phyloP scores from a whole-genome alignment of 2,797 vertebrate species.

The Lemur catta region DNA sequence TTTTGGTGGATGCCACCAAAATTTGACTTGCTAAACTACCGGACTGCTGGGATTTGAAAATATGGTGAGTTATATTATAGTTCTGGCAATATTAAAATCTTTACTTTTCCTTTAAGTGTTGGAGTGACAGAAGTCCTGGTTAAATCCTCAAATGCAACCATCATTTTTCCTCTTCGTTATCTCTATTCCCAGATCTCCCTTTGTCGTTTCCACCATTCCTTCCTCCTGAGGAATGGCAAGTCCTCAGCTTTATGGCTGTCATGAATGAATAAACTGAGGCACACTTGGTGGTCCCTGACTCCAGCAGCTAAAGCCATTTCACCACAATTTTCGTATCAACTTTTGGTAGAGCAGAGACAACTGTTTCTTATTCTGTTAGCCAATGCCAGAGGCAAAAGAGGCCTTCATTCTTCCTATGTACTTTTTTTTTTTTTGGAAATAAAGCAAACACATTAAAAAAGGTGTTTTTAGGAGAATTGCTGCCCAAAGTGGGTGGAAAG shows the following conservation, averaged over 20 bases:
- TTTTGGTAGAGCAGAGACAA: not conserved
- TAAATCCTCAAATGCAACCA: not conserved
- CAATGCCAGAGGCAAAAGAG: not conserved
- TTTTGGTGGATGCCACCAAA: not conserved
- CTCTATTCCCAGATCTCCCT: not conserved
- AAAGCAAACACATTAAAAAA: not conserved
- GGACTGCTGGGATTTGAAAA: not conserved
- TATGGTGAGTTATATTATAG: not conserved
- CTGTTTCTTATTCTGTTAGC: not conserved
- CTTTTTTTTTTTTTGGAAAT: not conserved
- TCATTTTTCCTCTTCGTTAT: not conserved
- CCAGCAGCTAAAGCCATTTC: fast-evolving
- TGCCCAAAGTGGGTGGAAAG: not conserved
- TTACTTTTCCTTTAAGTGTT: not conserved
- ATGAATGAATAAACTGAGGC: no score
- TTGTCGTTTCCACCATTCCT: not conserved
- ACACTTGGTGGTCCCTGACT: fast-evolving
- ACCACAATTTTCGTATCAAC: not conserved
- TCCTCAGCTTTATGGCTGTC: not conserved
- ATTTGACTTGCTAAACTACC: not conserved
- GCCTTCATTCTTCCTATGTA: not conserved
- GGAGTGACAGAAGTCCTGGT: not conserved
- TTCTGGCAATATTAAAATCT: not conserved
- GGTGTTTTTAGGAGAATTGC: not conserved
- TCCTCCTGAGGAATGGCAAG: not conserved